Evolutionary conservation across 2,113 vertebrate genomes (phyloP).

Genomic region (Austrofundulus limnaeus): DNA sequence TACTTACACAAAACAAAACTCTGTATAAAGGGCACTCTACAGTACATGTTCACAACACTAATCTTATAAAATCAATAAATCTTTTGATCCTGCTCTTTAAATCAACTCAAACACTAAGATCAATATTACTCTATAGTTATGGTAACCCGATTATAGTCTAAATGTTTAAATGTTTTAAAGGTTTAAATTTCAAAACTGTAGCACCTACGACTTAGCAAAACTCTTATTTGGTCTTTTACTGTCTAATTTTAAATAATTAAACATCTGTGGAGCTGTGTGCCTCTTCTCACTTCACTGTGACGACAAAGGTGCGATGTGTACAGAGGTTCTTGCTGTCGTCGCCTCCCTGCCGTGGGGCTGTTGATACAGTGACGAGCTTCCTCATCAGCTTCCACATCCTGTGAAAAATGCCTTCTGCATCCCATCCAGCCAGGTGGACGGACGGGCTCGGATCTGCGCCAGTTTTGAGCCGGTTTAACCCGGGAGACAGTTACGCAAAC

Average conservation of each 20-base stretch:
- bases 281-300: not conserved
- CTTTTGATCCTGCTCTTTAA: slow-evolving; percentile 39
- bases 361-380: not conserved
- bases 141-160: too few species aligned
- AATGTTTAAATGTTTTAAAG: too few species aligned
- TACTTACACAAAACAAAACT: slow-evolving; percentile 54
- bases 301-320: slow-evolving; percentile 7
- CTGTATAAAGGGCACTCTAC: slow-evolving; percentile 80
- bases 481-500: too few species aligned
- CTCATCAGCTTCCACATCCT: slow-evolving; percentile 17
- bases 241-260: not conserved
- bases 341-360: slow-evolving; percentile 20
- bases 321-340: slow-evolving; percentile 17
- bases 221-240: not conserved
- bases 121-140: too few species aligned
- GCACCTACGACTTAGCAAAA: not conserved
- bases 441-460: not conserved
- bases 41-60: slow-evolving; percentile 50
- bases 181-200: not conserved
- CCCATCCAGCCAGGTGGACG: not conserved
- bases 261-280: not conserved
- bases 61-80: slow-evolving; percentile 70
- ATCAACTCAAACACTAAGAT: slow-evolving; percentile 4
- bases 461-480: not conserved
- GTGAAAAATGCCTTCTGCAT: not conserved